phyloP scores from a whole-genome alignment of 2,797 vertebrate genomes.

The Muscicapa comitata region DNA sequence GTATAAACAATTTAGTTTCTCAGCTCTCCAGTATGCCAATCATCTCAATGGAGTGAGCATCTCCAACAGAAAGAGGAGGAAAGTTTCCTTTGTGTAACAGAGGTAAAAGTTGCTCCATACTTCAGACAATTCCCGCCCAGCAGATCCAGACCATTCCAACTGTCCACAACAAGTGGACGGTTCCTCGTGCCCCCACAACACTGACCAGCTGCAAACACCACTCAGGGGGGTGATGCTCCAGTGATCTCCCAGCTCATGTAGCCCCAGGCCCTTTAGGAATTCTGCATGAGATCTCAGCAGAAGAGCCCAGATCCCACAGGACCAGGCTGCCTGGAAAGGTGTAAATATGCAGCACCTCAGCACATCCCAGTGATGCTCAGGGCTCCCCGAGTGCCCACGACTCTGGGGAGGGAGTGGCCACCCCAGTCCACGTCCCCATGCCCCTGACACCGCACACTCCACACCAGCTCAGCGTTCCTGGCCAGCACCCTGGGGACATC shows the following conservation, averaged over 20 bases:
- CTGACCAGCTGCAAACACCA: background rate
- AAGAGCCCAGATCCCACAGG: rapidly evolving
- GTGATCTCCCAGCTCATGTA: rapidly evolving
- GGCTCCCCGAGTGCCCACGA: rapidly evolving
- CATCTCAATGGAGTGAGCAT: slow-evolving; percentile 87
- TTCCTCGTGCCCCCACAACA: background rate
- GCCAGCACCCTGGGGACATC: rapidly evolving
- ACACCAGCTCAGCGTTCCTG: background rate
- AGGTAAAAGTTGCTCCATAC: slow-evolving; percentile 70
- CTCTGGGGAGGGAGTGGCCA: background rate
- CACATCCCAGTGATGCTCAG: rapidly evolving
- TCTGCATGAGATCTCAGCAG: background rate
- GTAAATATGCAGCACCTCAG: rapidly evolving
- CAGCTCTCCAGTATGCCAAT: slow-evolving; percentile 98
- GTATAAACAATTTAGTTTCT: slow-evolving; percentile 97
- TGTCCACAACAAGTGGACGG: rapidly evolving
- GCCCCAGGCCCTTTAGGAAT: background rate
- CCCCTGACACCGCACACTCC: rapidly evolving
- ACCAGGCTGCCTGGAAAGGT: background rate
- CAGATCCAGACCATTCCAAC: background rate
- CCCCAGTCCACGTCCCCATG: rapidly evolving
- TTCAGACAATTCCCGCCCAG: slow-evolving; percentile 23
- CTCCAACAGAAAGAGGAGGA: slow-evolving; percentile 72
- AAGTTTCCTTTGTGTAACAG: slow-evolving; percentile 75
- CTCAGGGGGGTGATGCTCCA: rapidly evolving